Evolutionary conservation across 2,888 invertebrate genomes (phyloP).

Genomic region (Watsonalla cultraria): DNA sequence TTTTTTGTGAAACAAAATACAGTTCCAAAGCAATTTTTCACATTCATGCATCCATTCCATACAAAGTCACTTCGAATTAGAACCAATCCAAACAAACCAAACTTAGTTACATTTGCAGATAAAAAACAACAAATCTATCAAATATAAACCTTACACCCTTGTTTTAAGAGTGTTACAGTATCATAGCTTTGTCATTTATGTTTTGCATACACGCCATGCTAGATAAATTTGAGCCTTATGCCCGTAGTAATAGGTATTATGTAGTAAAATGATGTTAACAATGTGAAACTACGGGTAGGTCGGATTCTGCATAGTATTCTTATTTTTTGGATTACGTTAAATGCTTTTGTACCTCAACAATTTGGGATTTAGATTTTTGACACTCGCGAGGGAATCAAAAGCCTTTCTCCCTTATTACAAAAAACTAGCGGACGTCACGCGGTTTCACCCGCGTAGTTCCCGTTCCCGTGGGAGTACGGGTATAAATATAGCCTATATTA

Average conservation of each 20-base stretch:
- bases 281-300: slow-evolving; percentile 58
- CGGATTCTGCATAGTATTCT: slow-evolving; percentile 56
- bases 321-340: slow-evolving; percentile 10
- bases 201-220: slow-evolving; percentile 5
- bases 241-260: slow-evolving; percentile 13
- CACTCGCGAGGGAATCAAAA: too few species aligned
- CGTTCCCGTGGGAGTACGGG: too few species aligned
- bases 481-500: too few species aligned
- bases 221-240: slow-evolving; percentile 18
- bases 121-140: neutral
- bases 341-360: slow-evolving; percentile 3
- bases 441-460: too few species aligned
- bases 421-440: too few species aligned
- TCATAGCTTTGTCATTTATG: neutral
- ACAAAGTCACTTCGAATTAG: slow-evolving; percentile 16
- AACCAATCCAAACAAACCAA: slow-evolving; percentile 13
- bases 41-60: neutral
- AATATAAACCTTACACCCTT: neutral
- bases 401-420: too few species aligned
- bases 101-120: too few species aligned
- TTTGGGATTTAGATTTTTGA: neutral
- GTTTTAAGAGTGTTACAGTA: neutral
- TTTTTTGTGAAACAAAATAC: too few species aligned
- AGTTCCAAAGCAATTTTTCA: too few species aligned
- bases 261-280: slow-evolving; percentile 46